Percentiles rank a stretch among this genome's conserved stretches.
Evolutionary conservation across 2,888 invertebrate genomes (phyloP).

Genomic region (Harpagoxenus sublaevis): DNA sequence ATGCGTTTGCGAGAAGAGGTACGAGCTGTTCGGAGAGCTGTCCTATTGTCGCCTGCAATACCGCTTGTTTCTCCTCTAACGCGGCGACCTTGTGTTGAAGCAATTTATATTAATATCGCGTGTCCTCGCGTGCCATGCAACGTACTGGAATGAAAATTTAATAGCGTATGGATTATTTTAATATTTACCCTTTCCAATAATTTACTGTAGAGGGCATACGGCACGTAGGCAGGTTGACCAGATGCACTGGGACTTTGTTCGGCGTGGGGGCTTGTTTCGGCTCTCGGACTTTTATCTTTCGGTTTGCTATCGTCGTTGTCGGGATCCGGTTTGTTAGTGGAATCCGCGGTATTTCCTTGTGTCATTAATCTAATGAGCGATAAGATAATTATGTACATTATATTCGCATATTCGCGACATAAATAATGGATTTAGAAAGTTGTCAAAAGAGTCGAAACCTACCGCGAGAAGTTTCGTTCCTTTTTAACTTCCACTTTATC

Average conservation of each 20-base stretch:
- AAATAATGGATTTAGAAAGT: neutral
- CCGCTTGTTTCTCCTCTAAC: constrained; percentile 81
- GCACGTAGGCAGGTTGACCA: constrained; percentile 81
- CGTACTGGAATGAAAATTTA: constrained; percentile 10
- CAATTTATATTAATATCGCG: constrained; percentile 49
- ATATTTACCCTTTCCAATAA: constrained; percentile 82
- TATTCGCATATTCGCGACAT: neutral
- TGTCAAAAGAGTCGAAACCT: constrained; percentile 13
- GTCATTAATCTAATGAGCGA: constrained; percentile 64
- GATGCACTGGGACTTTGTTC: constrained; percentile 68
- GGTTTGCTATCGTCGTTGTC: constrained; percentile 77
- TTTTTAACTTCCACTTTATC: constrained; percentile 82
- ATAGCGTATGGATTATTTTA: neutral
- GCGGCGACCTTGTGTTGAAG: constrained; percentile 76
- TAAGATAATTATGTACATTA: constrained; percentile 8
- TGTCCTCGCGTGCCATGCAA: constrained; percentile 13
- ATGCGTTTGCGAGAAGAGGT: constrained; percentile 74
- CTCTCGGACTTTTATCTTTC: constrained; percentile 78
- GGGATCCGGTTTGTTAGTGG: constrained; percentile 70
- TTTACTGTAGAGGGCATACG: constrained; percentile 83
- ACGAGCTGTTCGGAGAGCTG: constrained; percentile 80
- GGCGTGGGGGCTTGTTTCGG: constrained; percentile 67
- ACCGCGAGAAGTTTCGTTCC: constrained; percentile 78
- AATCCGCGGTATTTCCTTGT: constrained; percentile 72
- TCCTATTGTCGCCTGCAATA: constrained; percentile 79